phyloP scores from a whole-genome alignment of 2,113 vertebrate genomes.

The Equus quagga region DNA sequence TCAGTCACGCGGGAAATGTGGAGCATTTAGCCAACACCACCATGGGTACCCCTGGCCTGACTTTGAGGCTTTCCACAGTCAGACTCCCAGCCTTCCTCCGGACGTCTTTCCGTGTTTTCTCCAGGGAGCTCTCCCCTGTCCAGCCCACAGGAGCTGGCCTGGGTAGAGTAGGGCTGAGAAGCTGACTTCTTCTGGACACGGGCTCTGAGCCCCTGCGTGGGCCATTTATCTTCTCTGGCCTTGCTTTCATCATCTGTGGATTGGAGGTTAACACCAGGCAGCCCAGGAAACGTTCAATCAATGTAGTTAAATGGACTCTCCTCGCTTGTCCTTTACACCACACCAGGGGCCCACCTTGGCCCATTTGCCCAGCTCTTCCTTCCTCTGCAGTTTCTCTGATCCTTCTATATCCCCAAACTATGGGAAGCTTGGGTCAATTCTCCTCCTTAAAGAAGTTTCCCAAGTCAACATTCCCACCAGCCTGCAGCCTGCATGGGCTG shows the following conservation, averaged over 20 bases:
- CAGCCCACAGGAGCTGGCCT: background rate
- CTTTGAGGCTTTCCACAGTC: background rate
- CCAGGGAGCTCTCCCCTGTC: background rate
- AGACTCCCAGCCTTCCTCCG: background rate
- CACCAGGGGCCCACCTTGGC: background rate
- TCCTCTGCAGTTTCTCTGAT: background rate
- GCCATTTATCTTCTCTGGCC: background rate
- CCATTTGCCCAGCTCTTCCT: background rate
- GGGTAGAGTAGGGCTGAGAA: background rate
- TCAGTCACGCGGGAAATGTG: fast-evolving
- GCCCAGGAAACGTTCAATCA: fast-evolving
- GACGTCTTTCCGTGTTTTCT: background rate
- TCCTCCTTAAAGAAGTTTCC: background rate
- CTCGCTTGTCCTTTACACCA: background rate
- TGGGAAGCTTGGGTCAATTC: no score
- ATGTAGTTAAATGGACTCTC: background rate
- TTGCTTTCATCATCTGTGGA: background rate
- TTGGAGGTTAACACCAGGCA: background rate
- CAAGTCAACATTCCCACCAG: background rate
- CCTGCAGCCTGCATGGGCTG: background rate
- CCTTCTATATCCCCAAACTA: background rate
- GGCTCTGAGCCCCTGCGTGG: background rate
- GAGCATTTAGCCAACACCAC: background rate
- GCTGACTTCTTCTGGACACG: background rate
- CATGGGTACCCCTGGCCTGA: fast-evolving